Conservation (phyloP, 1,140 invertebrate genomes). For the Drosophila elegans region DNA sequence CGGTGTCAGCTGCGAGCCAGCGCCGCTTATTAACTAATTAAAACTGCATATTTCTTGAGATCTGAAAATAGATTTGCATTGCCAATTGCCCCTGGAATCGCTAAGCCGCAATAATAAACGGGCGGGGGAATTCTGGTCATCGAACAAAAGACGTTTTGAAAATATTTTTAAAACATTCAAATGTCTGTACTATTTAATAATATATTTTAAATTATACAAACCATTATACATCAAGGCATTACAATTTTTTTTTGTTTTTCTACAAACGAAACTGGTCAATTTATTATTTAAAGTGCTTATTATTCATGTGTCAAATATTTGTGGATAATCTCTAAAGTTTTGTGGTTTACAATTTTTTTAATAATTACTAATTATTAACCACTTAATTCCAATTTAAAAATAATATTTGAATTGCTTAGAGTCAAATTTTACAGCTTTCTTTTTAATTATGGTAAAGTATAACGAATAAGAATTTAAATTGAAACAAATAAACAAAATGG, state of each 20-base stretch:
- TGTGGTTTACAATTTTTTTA: too few relatives aligned
- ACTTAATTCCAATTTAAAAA: too few relatives aligned
- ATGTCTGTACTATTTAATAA: not conserved
- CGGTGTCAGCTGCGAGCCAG: conserved; percentile 64
- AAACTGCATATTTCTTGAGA: conserved; percentile 77
- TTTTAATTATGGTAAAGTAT: too few relatives aligned
- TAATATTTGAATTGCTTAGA: too few relatives aligned
- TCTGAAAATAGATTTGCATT: conserved; percentile 67
- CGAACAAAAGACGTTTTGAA: not conserved
- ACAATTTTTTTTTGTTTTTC: too few relatives aligned
- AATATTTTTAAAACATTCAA: not conserved
- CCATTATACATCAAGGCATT: too few relatives aligned
- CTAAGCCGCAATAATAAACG: conserved; percentile 9
- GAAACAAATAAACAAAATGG: not conserved
- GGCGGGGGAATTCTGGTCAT: not conserved
- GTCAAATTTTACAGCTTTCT: too few relatives aligned
- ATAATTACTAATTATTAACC: too few relatives aligned
- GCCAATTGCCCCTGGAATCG: conserved; percentile 41
- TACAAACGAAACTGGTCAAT: too few relatives aligned
- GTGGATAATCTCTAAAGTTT: too few relatives aligned
- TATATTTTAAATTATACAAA: not conserved
- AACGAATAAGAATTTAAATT: not conserved
- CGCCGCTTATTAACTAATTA: conserved; percentile 77
- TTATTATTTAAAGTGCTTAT: too few relatives aligned
- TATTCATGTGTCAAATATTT: too few relatives aligned